Percentiles rank a stretch among this genome's conserved stretches.
Evolutionary conservation across 2,888 invertebrate species (phyloP).

Genomic region (Aromia moschata): DNA sequence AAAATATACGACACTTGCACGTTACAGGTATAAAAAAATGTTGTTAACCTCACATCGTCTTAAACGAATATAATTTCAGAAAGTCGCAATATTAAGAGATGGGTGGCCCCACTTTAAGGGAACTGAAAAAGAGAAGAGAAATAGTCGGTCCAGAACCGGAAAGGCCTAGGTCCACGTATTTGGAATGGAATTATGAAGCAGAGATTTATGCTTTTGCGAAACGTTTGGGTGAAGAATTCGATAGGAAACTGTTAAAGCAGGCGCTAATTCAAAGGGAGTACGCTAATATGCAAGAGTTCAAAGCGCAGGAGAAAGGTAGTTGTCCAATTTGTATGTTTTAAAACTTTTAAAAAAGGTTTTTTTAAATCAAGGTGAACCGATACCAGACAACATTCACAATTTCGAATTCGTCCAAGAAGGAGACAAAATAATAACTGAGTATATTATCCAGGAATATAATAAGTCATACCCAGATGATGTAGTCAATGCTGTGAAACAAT

Average conservation of each 20-base stretch:
- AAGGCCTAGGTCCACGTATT: slow-evolving; percentile 69
- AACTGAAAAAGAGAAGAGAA: slow-evolving; percentile 69
- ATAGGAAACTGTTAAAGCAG: slow-evolving; percentile 72
- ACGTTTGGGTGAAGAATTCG: slow-evolving; percentile 85
- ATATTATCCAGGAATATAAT: slow-evolving; percentile 71
- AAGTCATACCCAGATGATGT: slow-evolving; percentile 82
- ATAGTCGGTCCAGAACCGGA: slow-evolving; percentile 67
- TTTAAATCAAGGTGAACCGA: slow-evolving; percentile 19
- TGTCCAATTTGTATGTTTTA: too few species aligned
- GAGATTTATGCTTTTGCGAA: slow-evolving; percentile 90
- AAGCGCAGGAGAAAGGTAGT: slow-evolving; percentile 64
- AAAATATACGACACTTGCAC: neutral
- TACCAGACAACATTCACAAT: slow-evolving; percentile 67
- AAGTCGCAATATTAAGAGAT: slow-evolving; percentile 66
- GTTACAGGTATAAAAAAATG: neutral
- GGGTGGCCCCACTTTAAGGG: slow-evolving; percentile 76
- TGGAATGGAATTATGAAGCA: slow-evolving; percentile 90
- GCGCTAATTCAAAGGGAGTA: slow-evolving; percentile 86
- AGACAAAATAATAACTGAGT: slow-evolving; percentile 70
- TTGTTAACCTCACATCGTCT: neutral
- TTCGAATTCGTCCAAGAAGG: slow-evolving; percentile 75
- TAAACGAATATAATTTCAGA: slow-evolving; percentile 24
- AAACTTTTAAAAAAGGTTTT: too few species aligned
- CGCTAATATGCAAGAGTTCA: slow-evolving; percentile 73
- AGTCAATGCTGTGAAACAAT: slow-evolving; percentile 72